phyloP scores from a whole-genome alignment of 1,140 invertebrate genomes.

The Littorina saxatilis region DNA sequence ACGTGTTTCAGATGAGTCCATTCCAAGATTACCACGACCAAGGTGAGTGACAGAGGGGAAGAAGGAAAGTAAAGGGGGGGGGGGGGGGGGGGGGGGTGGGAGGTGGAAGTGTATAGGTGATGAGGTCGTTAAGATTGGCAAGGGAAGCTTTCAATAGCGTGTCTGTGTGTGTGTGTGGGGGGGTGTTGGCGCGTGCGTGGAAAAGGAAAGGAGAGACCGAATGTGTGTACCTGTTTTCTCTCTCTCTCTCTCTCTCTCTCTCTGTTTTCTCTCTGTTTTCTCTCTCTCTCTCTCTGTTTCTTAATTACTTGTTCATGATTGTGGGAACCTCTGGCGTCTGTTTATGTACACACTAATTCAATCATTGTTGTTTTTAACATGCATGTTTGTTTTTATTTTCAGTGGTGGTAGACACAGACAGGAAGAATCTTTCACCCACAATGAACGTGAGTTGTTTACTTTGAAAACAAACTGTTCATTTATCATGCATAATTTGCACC shows the following conservation, averaged over 20 bases:
- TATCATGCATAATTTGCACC: not conserved
- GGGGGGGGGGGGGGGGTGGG: no score
- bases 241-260: no score
- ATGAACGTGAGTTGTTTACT: slow-evolving; percentile 14
- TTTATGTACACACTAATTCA: no score
- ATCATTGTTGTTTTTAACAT: no score
- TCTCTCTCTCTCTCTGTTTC: no score
- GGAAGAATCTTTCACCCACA: not conserved
- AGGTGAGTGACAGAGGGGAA: not conserved
- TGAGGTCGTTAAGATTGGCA: not conserved
- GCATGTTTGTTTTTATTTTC: not conserved
- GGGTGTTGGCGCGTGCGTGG: not conserved
- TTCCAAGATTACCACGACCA: slow-evolving; percentile 21
- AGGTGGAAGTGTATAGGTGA: not conserved
- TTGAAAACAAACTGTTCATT: no score
- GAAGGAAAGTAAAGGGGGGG: no score
- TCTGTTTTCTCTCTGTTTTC: no score
- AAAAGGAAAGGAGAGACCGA: no score
- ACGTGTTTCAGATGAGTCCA: slow-evolving; percentile 16
- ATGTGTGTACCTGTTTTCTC: no score
- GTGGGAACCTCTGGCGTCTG: no score
- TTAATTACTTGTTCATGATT: no score
- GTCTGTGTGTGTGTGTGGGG: not conserved
- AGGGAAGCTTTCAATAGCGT: not conserved
- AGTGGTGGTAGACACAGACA: slow-evolving; percentile 5